Percentiles rank a stretch among this genome's conserved stretches.
Evolutionary conservation across 2,888 invertebrate species (phyloP).

Genomic region (Allolobophora icterica): DNA sequence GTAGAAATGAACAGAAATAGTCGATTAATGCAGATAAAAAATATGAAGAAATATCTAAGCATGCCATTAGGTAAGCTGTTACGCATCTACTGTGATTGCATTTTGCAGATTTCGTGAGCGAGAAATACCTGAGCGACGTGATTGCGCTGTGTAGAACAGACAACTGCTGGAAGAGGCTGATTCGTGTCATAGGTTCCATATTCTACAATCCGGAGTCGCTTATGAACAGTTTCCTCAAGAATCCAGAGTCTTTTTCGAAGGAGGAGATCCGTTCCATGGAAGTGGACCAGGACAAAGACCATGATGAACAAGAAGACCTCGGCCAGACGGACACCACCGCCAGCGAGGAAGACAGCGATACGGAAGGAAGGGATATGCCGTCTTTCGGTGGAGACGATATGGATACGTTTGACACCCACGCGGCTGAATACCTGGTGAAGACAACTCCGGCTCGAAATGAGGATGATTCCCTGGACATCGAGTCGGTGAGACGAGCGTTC

Average conservation of each 20-base stretch:
- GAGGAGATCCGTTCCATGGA: slow-evolving; percentile 78
- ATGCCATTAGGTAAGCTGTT: too few species aligned
- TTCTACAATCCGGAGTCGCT: slow-evolving; percentile 76
- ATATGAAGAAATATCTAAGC: too few species aligned
- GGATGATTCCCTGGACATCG: slow-evolving; percentile 44
- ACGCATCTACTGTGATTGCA: neutral
- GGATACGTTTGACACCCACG: neutral
- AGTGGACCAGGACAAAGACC: slow-evolving; percentile 85
- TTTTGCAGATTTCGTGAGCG: slow-evolving; percentile 67
- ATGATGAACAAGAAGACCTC: slow-evolving; percentile 69
- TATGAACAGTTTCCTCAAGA: slow-evolving; percentile 75
- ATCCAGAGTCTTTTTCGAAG: slow-evolving; percentile 64
- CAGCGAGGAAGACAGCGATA: neutral
- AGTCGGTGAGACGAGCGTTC: slow-evolving; percentile 74
- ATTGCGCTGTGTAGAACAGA: slow-evolving; percentile 78
- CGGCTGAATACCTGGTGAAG: neutral
- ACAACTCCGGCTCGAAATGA: neutral
- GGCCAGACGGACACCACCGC: slow-evolving; percentile 20
- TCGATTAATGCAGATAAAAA: too few species aligned
- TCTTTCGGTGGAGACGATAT: neutral
- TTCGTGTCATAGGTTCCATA: slow-evolving; percentile 79
- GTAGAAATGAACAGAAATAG: too few species aligned
- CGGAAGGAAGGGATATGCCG: neutral
- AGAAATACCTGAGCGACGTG: slow-evolving; percentile 77
- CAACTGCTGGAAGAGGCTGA: slow-evolving; percentile 76